A percentile compares a stretch with the other conserved stretches of the same genome.
These are phyloP conservation scores for Archivesica marissinica DNA, from an alignment of 1,140 invertebrate species.

Conservation along the genomic window DNA sequence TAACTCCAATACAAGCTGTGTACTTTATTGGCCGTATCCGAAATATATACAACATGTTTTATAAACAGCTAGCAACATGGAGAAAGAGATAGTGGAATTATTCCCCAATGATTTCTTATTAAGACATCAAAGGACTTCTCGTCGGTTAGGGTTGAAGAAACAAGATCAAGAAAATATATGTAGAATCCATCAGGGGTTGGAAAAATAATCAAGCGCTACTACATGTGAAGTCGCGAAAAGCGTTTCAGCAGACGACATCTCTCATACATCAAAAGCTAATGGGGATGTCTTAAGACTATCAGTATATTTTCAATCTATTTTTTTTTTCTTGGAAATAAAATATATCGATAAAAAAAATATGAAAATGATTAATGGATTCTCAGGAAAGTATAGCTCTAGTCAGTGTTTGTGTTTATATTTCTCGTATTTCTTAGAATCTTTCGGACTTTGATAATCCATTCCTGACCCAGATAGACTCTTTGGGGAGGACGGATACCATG, in stretches of 20 bases:
- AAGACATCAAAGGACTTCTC: constrained; percentile 49
- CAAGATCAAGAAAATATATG: constrained; percentile 61
- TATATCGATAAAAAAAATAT: constrained; percentile 15
- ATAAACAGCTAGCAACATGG: constrained; percentile 22
- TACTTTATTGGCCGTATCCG: constrained; percentile 47
- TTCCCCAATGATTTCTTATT: constrained; percentile 36
- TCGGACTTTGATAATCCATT: no score
- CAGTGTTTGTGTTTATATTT: no score
- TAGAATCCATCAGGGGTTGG: constrained; percentile 19
- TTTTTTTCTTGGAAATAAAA: constrained; percentile 6
- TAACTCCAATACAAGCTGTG: constrained; percentile 55
- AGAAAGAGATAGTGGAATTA: constrained; percentile 24
- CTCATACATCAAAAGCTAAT: constrained; percentile 46
- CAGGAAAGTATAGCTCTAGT: no score
- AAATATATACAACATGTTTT: constrained; percentile 39
- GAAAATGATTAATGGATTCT: constrained; percentile 1
- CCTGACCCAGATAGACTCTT: no score
- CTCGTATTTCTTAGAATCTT: no score
- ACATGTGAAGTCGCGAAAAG: constrained; percentile 37
- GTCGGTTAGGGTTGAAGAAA: constrained; percentile 54
- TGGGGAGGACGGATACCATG: no score
- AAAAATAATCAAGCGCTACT: constrained; percentile 25
- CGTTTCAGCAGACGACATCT: constrained; percentile 41
- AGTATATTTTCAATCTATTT: constrained; percentile 12
- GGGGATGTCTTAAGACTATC: constrained; percentile 15